Conservation (phyloP, 2,797 vertebrate species). For the Champsocephalus esox region DNA sequence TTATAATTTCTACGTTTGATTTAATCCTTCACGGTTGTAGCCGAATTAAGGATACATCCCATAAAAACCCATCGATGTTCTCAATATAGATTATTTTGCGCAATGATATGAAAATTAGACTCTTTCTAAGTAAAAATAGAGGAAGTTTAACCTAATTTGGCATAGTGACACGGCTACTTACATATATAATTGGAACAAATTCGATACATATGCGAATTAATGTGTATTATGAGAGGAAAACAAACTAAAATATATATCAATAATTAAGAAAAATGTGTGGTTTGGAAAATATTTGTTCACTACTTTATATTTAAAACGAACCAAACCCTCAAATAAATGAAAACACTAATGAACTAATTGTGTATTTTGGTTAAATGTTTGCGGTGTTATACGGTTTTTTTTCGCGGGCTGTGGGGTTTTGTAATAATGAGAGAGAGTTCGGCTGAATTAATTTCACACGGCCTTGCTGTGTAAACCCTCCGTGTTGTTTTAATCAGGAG, state of each 20-base stretch:
- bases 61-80: neutral
- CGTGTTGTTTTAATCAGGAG: conserved; percentile 81
- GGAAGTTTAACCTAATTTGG: neutral
- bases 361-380: neutral
- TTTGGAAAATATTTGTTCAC: neutral
- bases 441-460: conserved; percentile 70
- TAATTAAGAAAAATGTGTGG: neutral
- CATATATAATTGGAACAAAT: neutral
- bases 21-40: neutral
- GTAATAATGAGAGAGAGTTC: conserved; percentile 60
- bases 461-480: conserved; percentile 65
- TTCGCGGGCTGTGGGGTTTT: neutral
- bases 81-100: neutral
- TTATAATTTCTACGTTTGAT: neutral
- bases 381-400: neutral
- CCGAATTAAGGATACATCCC: neutral
- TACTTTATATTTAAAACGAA: neutral
- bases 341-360: neutral
- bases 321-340: neutral
- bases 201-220: neutral
- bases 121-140: neutral
- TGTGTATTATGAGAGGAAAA: neutral
- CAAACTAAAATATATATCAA: neutral
- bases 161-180: neutral
- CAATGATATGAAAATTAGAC: neutral